Evolutionary conservation across 2,797 vertebrate species (phyloP).

Genomic region (Cuniculus paca): DNA sequence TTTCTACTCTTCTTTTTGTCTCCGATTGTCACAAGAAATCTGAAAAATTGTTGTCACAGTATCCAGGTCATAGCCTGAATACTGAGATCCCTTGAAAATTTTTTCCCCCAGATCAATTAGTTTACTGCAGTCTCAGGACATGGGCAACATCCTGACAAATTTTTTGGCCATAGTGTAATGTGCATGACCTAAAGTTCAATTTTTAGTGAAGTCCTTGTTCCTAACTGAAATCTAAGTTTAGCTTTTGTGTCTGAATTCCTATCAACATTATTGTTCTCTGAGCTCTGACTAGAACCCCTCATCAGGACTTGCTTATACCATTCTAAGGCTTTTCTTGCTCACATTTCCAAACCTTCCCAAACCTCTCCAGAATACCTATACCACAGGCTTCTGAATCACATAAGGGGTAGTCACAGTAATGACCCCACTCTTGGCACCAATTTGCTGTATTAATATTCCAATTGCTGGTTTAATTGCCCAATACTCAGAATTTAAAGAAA

Average conservation of each 20-base stretch:
- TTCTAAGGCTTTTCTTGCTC: neutral
- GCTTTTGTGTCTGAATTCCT: neutral
- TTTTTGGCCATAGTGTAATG: neutral
- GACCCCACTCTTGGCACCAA: neutral
- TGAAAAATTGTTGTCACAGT: neutral
- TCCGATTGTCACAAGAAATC: neutral
- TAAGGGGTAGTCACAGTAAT: neutral
- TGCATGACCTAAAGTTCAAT: neutral
- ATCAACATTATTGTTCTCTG: neutral
- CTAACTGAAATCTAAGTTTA: neutral
- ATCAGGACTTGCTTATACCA: neutral
- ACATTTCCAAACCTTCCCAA: neutral
- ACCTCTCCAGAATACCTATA: too few relatives aligned
- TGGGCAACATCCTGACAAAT: neutral
- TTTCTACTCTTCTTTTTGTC: neutral
- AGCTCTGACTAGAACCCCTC: neutral
- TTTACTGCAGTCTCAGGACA: neutral
- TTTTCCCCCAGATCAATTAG: neutral
- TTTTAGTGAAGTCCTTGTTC: neutral
- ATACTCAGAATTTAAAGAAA: neutral
- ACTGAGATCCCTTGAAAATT: neutral
- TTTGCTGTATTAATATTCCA: neutral
- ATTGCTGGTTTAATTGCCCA: neutral
- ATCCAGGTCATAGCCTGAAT: neutral
- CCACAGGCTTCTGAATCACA: too few relatives aligned